Evolutionary conservation across 2,797 vertebrate genomes (phyloP).

Genomic region (Trachops cirrhosus): DNA sequence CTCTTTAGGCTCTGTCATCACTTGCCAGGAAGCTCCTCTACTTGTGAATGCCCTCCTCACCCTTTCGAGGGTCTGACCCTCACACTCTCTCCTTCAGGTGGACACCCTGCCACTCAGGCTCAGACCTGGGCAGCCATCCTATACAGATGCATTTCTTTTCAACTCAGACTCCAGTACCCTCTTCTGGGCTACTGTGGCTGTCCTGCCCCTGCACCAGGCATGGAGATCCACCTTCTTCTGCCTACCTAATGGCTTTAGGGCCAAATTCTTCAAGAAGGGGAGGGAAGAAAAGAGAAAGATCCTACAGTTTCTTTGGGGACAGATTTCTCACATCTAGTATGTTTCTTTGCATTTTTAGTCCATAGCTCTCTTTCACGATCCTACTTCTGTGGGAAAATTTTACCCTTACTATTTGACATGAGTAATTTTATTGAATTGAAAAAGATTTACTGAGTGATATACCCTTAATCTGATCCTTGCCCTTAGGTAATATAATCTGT

Average conservation of each 20-base stretch:
- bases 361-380: slow-evolving; percentile 18
- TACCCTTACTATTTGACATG: slow-evolving; percentile 52
- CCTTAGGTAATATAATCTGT: slow-evolving; percentile 67
- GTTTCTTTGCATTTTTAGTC: neutral
- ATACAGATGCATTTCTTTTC: neutral
- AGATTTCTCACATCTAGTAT: neutral
- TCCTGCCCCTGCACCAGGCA: neutral
- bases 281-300: neutral
- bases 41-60: neutral
- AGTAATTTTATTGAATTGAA: slow-evolving; percentile 64
- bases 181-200: neutral
- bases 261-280: neutral
- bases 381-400: slow-evolving; percentile 25
- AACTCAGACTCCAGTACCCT: neutral
- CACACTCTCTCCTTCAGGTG: neutral
- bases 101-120: neutral
- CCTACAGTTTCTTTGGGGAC: neutral
- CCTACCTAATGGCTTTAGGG: neutral
- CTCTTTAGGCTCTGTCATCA: neutral
- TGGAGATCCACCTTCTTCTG: neutral
- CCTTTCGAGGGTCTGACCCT: neutral
- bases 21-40: neutral
- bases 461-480: slow-evolving; percentile 67
- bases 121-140: neutral
- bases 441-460: slow-evolving; percentile 74